phyloP scores from a whole-genome alignment of 2,888 invertebrate species.

The Torymus aiolomorphi region DNA sequence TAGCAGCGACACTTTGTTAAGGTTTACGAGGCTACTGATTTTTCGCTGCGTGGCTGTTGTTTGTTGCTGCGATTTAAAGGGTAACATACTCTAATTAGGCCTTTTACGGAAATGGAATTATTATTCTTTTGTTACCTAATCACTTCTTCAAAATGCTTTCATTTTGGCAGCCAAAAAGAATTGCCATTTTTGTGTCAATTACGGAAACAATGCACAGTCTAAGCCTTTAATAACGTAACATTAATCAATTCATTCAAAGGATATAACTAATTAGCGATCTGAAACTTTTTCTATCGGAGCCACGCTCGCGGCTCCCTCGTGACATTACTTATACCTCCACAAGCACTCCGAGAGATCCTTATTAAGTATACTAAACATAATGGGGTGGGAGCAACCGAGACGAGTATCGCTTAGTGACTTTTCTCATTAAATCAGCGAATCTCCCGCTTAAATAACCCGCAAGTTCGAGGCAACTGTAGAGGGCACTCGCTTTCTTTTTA shows the following conservation, averaged over 20 bases:
- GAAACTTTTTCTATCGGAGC: background rate
- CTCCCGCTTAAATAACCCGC: conserved; percentile 28
- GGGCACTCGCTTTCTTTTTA: conserved; percentile 27
- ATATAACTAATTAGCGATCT: background rate
- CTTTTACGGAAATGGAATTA: no score
- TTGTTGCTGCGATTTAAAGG: background rate
- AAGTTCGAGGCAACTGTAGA: conserved; percentile 18
- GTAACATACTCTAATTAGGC: no score
- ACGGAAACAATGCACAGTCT: background rate
- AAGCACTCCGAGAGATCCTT: conserved; percentile 3
- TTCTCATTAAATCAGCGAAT: conserved; percentile 47
- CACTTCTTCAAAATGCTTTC: no score
- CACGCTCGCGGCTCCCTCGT: background rate
- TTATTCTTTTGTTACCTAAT: no score
- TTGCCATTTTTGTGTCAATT: no score
- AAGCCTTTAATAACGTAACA: no score
- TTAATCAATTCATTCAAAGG: background rate
- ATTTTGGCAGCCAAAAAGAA: no score
- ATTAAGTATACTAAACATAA: conserved; percentile 23
- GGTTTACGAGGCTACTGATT: background rate
- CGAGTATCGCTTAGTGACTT: conserved; percentile 35
- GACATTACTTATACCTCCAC: background rate
- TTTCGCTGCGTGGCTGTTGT: background rate
- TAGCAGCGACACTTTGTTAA: conserved; percentile 25
- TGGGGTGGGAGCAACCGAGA: background rate